Base-by-base conservation (phyloP, 2,113 vertebrate species). In the Sinocyclocheilus anshuiensis region DNA sequence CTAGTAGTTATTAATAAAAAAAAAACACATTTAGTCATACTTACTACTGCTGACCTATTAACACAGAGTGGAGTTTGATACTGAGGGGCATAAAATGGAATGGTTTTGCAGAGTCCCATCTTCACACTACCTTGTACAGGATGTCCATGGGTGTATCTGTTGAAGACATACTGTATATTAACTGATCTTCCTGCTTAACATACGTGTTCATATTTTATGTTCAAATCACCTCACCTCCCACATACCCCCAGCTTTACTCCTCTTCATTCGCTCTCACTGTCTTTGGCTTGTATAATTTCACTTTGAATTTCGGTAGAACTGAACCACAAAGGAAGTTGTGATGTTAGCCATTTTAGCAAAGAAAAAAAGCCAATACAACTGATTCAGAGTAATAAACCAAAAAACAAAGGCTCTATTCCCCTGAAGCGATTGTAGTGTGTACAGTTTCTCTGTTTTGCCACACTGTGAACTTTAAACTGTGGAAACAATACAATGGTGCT, bases 281-380 rank as follows among this genome's bases (percentile, higher is more conserved):
- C 8, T 89, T 36, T 5, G 84, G 4, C 6, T 13, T 36, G 1
- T 83, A 55, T 81, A 93, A 0, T 65, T 53, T 91, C 9, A 92
- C 72, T 0, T 93, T 91, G 85, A 94, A 95, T 90, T 90, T 94
- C 0, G 94, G 93, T 72, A 94, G 86, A 92, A 93, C 94, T 94
- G 53, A 36, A 78, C 48, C 69, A 48, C 6, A 81, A 1, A 71
- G 22, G 4, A 65, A 53, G 12, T 3, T 48, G 71, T 1, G 6
- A 48, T 11, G 2, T 48, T 48, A 48, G 9, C 45, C 2, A 48
- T 48, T 48, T 48, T 48, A 11, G 10, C 2, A 48, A 48, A 48
- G 10, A 10, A 11, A 2, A 11, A 48, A 48, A 48, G 10, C 9
- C 45, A 48, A 11, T 2, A 48, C 11, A 48, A 48, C 45, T 48